phyloP scores from a whole-genome alignment of 1,140 invertebrate species.

The Mya arenaria region DNA sequence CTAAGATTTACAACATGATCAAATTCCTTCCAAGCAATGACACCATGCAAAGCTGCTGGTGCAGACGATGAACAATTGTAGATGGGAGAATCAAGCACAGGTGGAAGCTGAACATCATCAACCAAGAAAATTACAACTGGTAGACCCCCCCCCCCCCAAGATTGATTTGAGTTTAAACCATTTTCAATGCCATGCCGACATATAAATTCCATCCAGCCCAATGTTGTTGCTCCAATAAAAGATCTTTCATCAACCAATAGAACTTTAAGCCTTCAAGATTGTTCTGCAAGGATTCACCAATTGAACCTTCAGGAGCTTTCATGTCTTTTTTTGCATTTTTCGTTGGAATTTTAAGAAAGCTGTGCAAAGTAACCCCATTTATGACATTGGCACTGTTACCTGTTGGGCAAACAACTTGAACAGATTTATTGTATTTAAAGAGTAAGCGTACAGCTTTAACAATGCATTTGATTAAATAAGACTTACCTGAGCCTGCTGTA shows the following conservation, averaged over 20 bases:
- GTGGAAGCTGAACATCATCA: conserved; percentile 60
- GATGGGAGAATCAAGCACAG: conserved; percentile 55
- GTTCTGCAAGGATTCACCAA: conserved; percentile 32
- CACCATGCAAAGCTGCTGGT: conserved; percentile 50
- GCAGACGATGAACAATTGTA: conserved; percentile 17
- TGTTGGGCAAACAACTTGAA: conserved; percentile 60
- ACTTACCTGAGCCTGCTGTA: conserved; percentile 54
- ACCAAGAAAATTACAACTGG: conserved; percentile 63
- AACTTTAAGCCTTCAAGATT: conserved; percentile 41
- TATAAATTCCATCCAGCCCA: conserved; percentile 60
- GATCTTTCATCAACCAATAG: conserved; percentile 63
- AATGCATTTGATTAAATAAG: conserved; percentile 55
- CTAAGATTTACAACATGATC: conserved; percentile 3
- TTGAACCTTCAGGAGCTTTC: conserved; percentile 29
- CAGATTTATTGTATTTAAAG: conserved; percentile 49
- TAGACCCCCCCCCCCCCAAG: conserved; percentile 48
- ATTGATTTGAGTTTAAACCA: conserved; percentile 17
- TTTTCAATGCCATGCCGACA: conserved; percentile 39
- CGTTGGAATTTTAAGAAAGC: conserved; percentile 56
- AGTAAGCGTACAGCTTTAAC: conserved; percentile 32
- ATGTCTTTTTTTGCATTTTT: conserved; percentile 41
- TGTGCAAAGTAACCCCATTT: conserved; percentile 49
- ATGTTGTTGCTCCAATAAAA: conserved; percentile 51
- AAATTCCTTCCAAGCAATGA: conserved; percentile 50
- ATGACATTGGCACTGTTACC: conserved; percentile 62